Evolutionary conservation across 1,140 invertebrate genomes (phyloP).

Genomic region (Heliconius melpomene): DNA sequence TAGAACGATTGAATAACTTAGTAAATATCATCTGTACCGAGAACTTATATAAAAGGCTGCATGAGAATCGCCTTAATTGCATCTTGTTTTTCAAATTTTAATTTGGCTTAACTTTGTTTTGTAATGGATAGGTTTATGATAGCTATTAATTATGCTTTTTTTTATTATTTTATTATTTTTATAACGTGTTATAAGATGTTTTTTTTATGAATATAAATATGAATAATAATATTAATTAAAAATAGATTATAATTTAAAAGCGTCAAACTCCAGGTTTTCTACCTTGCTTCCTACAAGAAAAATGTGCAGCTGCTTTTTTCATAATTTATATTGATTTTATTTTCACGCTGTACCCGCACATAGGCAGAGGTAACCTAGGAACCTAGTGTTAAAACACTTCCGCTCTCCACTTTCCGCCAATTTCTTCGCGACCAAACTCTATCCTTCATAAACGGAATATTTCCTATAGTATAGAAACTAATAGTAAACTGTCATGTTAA

Average conservation of each 20-base stretch:
- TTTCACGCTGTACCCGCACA: no score
- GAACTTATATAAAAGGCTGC: conserved; percentile 67
- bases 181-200: background rate
- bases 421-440: no score
- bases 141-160: background rate
- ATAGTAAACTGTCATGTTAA: conserved; percentile 54
- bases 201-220: no score
- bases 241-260: no score
- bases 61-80: conserved; percentile 70
- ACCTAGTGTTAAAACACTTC: no score
- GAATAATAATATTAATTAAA: no score
- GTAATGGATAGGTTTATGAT: conserved; percentile 42
- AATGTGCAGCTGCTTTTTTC: no score
- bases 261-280: no score
- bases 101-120: conserved; percentile 64
- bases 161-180: background rate
- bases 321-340: no score
- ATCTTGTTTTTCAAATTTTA: conserved; percentile 57
- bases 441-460: background rate
- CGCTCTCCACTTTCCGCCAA: no score
- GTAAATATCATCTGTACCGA: conserved; percentile 65
- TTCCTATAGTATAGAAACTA: conserved; percentile 47
- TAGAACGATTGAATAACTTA: conserved; percentile 74
- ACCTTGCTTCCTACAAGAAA: no score
- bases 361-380: no score